These are phyloP conservation scores for Picus viridis DNA, from an alignment of 2,797 vertebrate species.

Conservation along the genomic window DNA sequence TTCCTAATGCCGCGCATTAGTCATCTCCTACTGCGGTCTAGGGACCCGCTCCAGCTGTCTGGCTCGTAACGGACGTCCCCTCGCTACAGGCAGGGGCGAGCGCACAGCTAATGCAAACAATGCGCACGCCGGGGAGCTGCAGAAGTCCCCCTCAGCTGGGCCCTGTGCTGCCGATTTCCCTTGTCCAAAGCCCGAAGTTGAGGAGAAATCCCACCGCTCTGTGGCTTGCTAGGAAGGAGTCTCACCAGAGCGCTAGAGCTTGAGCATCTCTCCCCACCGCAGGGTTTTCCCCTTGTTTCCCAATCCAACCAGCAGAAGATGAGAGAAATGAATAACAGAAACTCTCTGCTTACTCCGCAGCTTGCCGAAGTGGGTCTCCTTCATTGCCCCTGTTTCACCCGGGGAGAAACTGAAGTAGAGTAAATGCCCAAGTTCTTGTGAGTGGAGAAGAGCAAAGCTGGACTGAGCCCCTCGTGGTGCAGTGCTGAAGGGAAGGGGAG, in stretches of 20 bases:
- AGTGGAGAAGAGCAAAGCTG: background rate
- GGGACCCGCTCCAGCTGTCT: slow-evolving; percentile 36
- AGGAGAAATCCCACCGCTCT: background rate
- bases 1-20: slow-evolving; percentile 32
- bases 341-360: background rate
- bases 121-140: background rate
- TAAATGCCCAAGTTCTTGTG: accelerated
- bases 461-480: background rate
- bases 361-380: background rate
- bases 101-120: slow-evolving; percentile 12
- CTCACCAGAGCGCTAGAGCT: background rate
- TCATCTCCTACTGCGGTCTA: slow-evolving; percentile 56
- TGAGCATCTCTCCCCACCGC: accelerated
- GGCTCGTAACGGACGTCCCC: background rate
- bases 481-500: background rate
- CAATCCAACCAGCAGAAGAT: background rate
- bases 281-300: background rate
- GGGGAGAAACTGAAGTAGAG: background rate
- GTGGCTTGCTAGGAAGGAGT: background rate
- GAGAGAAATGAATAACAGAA: background rate
- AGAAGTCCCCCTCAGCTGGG: slow-evolving; percentile 6
- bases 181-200: background rate
- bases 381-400: background rate
- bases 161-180: background rate
- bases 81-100: slow-evolving; percentile 5